Percentiles rank a stretch among this genome's conserved stretches.
These are phyloP conservation scores for silkworm (Bombyx mori) DNA, from an alignment of 1,140 invertebrate genomes.

Conservation along the genomic window ASM3026992v2 NC_085129.1:7722001-7722500, in stretches of 20 bases:
- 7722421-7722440: constrained; percentile 80
- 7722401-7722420: constrained; percentile 74
- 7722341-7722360: constrained; percentile 94
- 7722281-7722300: constrained; percentile 95
- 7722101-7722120: constrained; percentile 92
- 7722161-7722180: constrained; percentile 96
- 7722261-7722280: constrained; percentile 93
- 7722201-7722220: constrained; percentile 89
- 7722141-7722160: constrained; percentile 95
- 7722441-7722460: constrained; percentile 91
- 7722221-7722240: constrained; percentile 95
- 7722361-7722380: constrained; percentile 82
- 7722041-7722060: constrained; percentile 78
- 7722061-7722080: constrained; percentile 97
- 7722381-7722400: constrained; percentile 49
- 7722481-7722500: constrained; percentile 97
- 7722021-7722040: constrained; percentile 20
- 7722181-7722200: constrained; percentile 92
- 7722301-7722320: constrained; percentile 98
- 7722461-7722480: constrained; percentile 98
- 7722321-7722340: constrained; percentile 96
- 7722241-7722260: constrained; percentile 92
- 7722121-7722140: constrained; percentile 97
- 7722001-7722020: no score
- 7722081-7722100: constrained; percentile 94